A percentile compares a stretch with the other conserved stretches of the same genome.
phyloP scores from a whole-genome alignment of 2,113 vertebrate genomes.

The Lasiurus borealis region DNA sequence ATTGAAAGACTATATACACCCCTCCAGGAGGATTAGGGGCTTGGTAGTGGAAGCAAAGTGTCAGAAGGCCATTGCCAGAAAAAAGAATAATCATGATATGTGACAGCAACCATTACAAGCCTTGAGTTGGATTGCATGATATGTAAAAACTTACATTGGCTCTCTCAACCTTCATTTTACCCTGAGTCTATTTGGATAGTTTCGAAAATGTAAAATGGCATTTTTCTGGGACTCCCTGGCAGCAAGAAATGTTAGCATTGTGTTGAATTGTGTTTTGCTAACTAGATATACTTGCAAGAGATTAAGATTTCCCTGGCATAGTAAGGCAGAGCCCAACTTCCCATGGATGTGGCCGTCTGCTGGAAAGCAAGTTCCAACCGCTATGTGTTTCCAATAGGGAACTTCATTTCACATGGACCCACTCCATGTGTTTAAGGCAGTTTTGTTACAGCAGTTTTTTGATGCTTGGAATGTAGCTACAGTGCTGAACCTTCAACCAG shows the following conservation, averaged over 20 bases:
- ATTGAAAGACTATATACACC: neutral
- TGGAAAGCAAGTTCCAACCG: neutral
- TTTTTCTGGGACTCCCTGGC: neutral
- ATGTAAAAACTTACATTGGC: neutral
- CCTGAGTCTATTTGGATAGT: neutral
- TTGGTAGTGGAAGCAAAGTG: neutral
- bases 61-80: neutral
- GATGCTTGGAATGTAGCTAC: neutral
- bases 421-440: neutral
- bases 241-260: neutral
- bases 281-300: neutral
- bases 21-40: neutral
- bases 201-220: neutral
- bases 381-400: neutral
- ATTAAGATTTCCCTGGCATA: neutral
- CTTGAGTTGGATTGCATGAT: neutral
- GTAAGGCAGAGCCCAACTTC: neutral
- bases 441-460: neutral
- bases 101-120: neutral
- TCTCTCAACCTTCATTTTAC: neutral
- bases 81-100: neutral
- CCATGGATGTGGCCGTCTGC: neutral
- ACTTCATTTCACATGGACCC: neutral
- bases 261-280: slow-evolving; percentile 2
- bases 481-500: neutral